Evolutionary conservation across 2,888 invertebrate species (phyloP), one percentile per base, ranked within the genome.

Genomic region (Tortricodes alternella): DNA sequence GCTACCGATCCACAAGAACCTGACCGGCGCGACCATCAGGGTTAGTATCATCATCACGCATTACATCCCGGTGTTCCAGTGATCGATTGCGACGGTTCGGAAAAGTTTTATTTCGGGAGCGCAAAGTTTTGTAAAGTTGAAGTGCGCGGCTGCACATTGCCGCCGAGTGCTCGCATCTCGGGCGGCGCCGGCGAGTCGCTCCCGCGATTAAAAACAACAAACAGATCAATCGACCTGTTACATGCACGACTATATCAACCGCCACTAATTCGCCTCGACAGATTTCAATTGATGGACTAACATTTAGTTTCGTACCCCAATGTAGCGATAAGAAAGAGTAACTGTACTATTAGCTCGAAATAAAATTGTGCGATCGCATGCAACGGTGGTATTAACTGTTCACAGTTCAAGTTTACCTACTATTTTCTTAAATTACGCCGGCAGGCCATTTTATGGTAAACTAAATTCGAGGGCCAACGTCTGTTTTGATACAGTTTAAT

Each of bases 321-420:
- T 81, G 81, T 81, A 78, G 75, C 87, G 81, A 86, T 87, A 84
- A 86, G 83, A 86, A 84, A 85, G 76, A 76, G 74, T 74, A 69
- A 69, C 73, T 80, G 79, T 79, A 76, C 77, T 85, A 85, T 83
- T 83, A 85, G 80, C 80, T 76, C 67, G 76, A 78, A 89, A 88
- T 89, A 82, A 88, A 89, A 88, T 89, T 85, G 84, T 85, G 76
- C 79, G 80, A 88, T 88, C 83, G 88, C 87, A 87, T 88, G 88
- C 85, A 85, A 85, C 78, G 77, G 81, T 80, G 85, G 79, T 85
- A 88, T 89, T 89, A 88, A 76, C 83, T 74, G 80, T 80, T 83
- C 83, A 80, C 73, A 69, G 72, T 81, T 79, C 76, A 81, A 86
- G 79, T 83, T 86, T 83, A 73, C 76, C 75, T 76, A 78, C 71